Evolutionary conservation across 1,140 invertebrate species (phyloP).

Genomic region (Atta cephalotes): DNA sequence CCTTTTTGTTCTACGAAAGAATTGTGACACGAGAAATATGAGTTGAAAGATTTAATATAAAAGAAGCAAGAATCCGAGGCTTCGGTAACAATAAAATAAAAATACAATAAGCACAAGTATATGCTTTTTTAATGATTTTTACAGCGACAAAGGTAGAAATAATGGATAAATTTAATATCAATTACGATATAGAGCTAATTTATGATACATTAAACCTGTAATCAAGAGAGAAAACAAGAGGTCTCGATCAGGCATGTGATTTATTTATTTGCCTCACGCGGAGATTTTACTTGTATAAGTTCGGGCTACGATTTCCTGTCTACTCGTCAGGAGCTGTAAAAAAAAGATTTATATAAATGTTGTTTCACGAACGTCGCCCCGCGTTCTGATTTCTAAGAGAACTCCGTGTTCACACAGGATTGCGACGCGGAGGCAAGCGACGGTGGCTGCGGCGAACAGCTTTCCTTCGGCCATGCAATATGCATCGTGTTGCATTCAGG

Average conservation of each 20-base stretch:
- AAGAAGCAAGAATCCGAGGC: neutral
- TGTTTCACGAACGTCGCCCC: conserved; percentile 34
- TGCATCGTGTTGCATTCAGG: conserved; percentile 64
- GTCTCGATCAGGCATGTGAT: neutral
- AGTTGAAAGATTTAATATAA: neutral
- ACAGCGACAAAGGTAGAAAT: neutral
- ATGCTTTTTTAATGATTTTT: neutral
- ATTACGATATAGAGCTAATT: conserved; percentile 19
- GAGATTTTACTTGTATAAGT: neutral
- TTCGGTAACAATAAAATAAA: neutral
- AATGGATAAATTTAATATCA: conserved; percentile 9
- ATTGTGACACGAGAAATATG: neutral
- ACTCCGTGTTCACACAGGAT: conserved; percentile 37
- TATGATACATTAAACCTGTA: neutral
- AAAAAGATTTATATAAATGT: conserved; percentile 33
- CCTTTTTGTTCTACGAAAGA: neutral
- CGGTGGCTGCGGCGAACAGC: neutral
- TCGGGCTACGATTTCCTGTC: neutral
- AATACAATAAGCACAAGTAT: neutral
- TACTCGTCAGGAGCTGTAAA: conserved; percentile 10
- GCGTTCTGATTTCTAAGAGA: conserved; percentile 48
- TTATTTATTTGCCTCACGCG: conserved; percentile 22
- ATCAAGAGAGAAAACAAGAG: neutral
- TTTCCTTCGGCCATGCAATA: conserved; percentile 60
- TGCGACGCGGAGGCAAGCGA: conserved; percentile 25